These are phyloP conservation scores for Noctua pronuba DNA, from an alignment of 2,888 invertebrate species.

Conservation along the genomic window DNA sequence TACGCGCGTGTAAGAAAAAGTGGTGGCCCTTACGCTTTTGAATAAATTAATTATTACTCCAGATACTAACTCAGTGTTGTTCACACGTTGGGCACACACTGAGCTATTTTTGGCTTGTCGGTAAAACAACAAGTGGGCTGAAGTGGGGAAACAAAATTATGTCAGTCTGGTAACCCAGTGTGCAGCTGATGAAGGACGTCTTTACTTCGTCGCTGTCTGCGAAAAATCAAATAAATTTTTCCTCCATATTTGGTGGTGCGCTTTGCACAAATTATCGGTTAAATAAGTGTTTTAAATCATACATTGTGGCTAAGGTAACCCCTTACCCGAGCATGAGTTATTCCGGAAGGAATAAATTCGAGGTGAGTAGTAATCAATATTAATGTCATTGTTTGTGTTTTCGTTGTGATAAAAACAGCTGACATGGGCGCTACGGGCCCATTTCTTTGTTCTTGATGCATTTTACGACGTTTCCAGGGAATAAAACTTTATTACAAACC, in stretches of 20 bases:
- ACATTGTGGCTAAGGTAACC: conserved; percentile 89
- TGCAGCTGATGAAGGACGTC: conserved; percentile 69
- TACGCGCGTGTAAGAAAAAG: neutral
- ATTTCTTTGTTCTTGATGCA: conserved; percentile 81
- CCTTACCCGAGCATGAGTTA: conserved; percentile 91
- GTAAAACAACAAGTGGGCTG: conserved; percentile 24
- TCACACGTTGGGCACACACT: conserved; percentile 18
- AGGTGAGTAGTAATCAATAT: conserved; percentile 86
- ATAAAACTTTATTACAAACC: neutral
- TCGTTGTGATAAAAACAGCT: conserved; percentile 91
- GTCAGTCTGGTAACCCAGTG: conserved; percentile 66
- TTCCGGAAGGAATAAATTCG: conserved; percentile 92
- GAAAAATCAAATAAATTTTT: conserved; percentile 77
- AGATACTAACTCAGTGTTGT: neutral
- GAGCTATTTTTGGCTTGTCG: conserved; percentile 24
- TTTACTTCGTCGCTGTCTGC: conserved; percentile 62
- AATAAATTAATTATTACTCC: neutral
- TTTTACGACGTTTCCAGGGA: conserved; percentile 13
- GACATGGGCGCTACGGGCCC: conserved; percentile 79
- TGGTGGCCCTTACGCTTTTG: neutral
- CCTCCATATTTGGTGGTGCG: conserved; percentile 80
- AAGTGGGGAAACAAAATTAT: conserved; percentile 34
- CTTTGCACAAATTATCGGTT: conserved; percentile 64
- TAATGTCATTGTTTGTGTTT: conserved; percentile 84
- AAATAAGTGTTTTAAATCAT: conserved; percentile 71